Evolutionary conservation across 2,797 vertebrate genomes (phyloP).

Genomic region (Sciurus carolinensis): DNA sequence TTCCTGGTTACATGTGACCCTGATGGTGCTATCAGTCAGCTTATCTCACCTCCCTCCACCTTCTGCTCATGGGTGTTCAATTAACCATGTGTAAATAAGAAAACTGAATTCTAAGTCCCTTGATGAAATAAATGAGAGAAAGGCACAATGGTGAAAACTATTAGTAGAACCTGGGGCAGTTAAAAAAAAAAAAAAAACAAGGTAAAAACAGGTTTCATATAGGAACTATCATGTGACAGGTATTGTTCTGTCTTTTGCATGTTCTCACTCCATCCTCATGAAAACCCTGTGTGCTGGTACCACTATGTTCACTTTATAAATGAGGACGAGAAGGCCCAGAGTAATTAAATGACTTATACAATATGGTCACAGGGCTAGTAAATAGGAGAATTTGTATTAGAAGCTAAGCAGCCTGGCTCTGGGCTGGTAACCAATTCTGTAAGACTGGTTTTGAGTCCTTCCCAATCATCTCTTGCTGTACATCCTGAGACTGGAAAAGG

Average conservation of each 20-base stretch:
- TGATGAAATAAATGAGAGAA: slow-evolving; percentile 27
- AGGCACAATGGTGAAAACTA: slow-evolving; percentile 3
- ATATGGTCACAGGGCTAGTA: neutral
- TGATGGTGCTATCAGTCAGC: neutral
- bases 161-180: neutral
- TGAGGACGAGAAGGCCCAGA: neutral
- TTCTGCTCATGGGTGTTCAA: neutral
- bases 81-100: neutral
- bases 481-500: neutral
- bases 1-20: neutral
- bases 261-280: slow-evolving; percentile 3
- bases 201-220: neutral
- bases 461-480: neutral
- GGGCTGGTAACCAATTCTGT: neutral
- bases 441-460: neutral
- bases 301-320: neutral
- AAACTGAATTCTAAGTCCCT: slow-evolving; percentile 2
- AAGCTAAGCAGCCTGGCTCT: neutral
- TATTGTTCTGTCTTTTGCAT: neutral
- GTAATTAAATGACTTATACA: neutral
- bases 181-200: neutral
- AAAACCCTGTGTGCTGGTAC: neutral
- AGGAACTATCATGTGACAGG: neutral
- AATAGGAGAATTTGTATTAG: neutral
- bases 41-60: neutral